Conservation (phyloP, 1,140 invertebrate genomes). For the Archivesica marissinica region DNA sequence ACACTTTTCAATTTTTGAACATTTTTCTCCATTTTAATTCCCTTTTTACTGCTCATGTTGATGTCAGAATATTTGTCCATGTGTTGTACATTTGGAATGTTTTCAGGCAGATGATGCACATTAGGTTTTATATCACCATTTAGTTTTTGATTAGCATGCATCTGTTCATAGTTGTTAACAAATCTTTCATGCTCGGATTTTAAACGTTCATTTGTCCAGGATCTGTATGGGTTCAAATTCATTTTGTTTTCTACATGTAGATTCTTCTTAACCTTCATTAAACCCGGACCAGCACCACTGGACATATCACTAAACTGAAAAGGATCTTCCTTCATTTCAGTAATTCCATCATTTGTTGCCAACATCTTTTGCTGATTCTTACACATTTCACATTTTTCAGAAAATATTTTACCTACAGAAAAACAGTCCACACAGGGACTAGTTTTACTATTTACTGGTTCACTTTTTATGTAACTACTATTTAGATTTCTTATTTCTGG, state of each 20-base stretch:
- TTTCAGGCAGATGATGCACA: constrained; percentile 26
- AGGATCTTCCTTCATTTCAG: constrained; percentile 4
- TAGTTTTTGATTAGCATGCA: neutral
- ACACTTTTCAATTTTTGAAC: neutral
- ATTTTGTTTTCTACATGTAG: neutral
- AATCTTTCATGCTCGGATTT: constrained; percentile 20
- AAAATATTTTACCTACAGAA: constrained; percentile 59
- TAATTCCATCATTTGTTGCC: no score
- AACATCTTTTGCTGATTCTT: neutral
- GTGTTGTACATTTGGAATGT: neutral
- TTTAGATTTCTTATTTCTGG: neutral
- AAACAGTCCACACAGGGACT: constrained; percentile 64
- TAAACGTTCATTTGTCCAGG: neutral
- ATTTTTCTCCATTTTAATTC: constrained; percentile 23
- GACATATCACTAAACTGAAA: constrained; percentile 46
- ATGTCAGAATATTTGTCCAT: neutral
- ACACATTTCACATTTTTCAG: constrained; percentile 36
- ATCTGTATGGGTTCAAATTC: neutral
- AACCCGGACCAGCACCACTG: neutral
- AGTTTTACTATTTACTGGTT: neutral
- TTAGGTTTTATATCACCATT: constrained; percentile 15
- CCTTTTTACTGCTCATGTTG: neutral
- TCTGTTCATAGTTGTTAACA: neutral
- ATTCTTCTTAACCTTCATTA: neutral
- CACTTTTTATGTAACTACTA: neutral